A percentile compares a stretch with the other conserved stretches of the same genome.
Conservation (phyloP, 2,113 vertebrate species). For the Ameiurus melas region DNA sequence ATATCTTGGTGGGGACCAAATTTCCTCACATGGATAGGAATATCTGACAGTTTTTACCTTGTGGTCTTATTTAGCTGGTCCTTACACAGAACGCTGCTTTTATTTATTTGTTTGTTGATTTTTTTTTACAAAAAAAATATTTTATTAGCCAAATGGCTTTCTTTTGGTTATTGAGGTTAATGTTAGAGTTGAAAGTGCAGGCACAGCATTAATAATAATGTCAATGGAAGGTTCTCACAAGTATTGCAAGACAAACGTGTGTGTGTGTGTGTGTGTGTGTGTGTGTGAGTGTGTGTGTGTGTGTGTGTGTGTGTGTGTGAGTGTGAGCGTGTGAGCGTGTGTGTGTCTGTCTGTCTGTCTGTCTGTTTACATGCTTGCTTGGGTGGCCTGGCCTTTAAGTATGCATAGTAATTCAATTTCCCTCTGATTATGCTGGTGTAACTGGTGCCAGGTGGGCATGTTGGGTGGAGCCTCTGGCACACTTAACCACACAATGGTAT, state of each 20-base stretch:
- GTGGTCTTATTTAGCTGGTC: background rate
- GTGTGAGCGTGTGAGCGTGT: too few species aligned
- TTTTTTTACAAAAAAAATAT: background rate
- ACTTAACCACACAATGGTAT: constrained; percentile 33
- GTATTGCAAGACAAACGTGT: background rate
- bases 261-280: background rate
- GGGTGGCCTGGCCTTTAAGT: constrained; percentile 53
- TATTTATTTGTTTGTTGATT: background rate
- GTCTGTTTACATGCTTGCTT: constrained; percentile 26
- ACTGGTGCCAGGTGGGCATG: constrained; percentile 56
- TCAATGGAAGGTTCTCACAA: background rate
- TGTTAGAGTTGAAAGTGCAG: background rate
- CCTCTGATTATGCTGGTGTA: constrained; percentile 54
- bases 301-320: background rate
- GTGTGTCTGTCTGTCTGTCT: constrained; percentile 6
- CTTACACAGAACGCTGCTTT: background rate
- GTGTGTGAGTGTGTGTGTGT: background rate
- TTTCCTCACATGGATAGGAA: background rate
- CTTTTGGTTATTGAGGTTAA: background rate
- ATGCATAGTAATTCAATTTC: constrained; percentile 60
- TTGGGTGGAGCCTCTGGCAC: constrained; percentile 53
- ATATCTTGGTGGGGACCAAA: background rate
- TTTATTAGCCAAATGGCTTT: background rate
- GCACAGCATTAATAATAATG: background rate
- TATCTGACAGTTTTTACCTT: background rate